Base-by-base conservation (phyloP, 2,888 invertebrate genomes). In the Cephus sareptanus region DNA sequence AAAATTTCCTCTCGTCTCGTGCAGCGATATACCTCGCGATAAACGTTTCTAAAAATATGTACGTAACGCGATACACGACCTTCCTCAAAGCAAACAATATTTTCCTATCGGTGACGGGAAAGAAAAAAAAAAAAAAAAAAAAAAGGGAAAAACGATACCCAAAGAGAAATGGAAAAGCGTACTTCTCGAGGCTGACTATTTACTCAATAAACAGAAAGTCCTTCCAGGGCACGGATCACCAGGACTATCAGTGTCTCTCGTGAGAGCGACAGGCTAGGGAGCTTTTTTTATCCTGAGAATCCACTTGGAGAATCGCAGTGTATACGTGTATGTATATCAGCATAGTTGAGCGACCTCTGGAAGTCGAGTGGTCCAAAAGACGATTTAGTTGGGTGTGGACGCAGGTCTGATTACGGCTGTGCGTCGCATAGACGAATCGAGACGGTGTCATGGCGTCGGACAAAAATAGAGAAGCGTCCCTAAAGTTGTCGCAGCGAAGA, bases 401-500 rank as follows among this genome's bases (percentile, higher is more conserved):
- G 56, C 9, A 23, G 56, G 23, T 56, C 56, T 9, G 56, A 56
- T 56, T 56, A 56, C 56, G 56, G 23, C 9, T 56, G 1, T 56
- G 23, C 56, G 56, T 23, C 23, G 23, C 56, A 56, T 23, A 56
- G 56, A 56, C 56, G 23, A 56, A 56, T 56, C 23, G 56, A 56
- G 56, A 56, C 56, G 23, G 56, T 56, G 56, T 56, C 56, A 69
- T 56, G 40, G 69, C 73, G 31, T 30, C 37, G 69, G 70, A 78
- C 77, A 83, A 83, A 82, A 83, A 83, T 83, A 83, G 83, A 81
- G 79, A 80, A 77, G 79, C 34, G 77, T 74, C 79, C 78, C 77
- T 78, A 79, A 82, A 81, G 85, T 85, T 83, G 85, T 81, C 83
- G 84, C 81, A 80, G 82, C 84, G 81, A 78, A 83, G 85, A 87